phyloP scores from a whole-genome alignment of 1,140 invertebrate species.

The Bathynomus jamesi region DNA sequence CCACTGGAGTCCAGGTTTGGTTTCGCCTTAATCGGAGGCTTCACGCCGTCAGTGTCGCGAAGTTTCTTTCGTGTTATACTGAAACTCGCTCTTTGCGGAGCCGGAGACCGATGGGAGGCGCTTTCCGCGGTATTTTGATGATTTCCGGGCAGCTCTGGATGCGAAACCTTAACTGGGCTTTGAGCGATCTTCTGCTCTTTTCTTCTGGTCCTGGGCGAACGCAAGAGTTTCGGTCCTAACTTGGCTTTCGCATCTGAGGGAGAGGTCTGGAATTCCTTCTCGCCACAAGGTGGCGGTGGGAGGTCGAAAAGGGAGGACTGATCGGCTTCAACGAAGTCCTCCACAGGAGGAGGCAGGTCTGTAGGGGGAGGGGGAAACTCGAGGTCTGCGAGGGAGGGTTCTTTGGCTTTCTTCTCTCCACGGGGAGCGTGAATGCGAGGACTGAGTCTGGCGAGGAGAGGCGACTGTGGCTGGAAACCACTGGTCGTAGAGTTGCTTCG shows the following conservation, averaged over 20 bases:
- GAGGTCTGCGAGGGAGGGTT: slow-evolving; percentile 56
- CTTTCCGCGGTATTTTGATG: slow-evolving; percentile 20
- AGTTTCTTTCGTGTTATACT: slow-evolving; percentile 19
- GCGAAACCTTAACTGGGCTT: slow-evolving; percentile 17
- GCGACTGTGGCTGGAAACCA: slow-evolving; percentile 31
- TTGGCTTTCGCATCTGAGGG: slow-evolving; percentile 19
- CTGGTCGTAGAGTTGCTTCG: slow-evolving; percentile 33
- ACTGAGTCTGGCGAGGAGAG: slow-evolving; percentile 29
- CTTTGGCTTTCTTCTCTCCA: slow-evolving; percentile 27
- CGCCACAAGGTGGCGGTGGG: slow-evolving; percentile 37
- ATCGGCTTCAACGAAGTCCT: slow-evolving; percentile 46
- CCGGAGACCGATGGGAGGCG: slow-evolving; percentile 18
- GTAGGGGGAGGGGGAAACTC: slow-evolving; percentile 77
- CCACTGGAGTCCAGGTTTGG: slow-evolving; percentile 46
- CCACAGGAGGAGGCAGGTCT: slow-evolving; percentile 64
- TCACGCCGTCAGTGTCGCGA: slow-evolving; percentile 17
- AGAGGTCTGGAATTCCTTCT: slow-evolving; percentile 10
- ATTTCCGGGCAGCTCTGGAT: not conserved
- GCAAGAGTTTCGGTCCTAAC: slow-evolving; percentile 4
- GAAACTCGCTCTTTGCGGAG: slow-evolving; percentile 44
- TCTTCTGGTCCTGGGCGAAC: slow-evolving; percentile 22
- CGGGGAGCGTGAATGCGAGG: slow-evolving; percentile 20
- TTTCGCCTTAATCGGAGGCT: slow-evolving; percentile 30
- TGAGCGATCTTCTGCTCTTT: slow-evolving; percentile 14
- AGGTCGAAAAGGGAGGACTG: slow-evolving; percentile 31